These are phyloP conservation scores for Drosophila birchii DNA, from an alignment of 2,888 invertebrate genomes.

Conservation along the genomic window DNA sequence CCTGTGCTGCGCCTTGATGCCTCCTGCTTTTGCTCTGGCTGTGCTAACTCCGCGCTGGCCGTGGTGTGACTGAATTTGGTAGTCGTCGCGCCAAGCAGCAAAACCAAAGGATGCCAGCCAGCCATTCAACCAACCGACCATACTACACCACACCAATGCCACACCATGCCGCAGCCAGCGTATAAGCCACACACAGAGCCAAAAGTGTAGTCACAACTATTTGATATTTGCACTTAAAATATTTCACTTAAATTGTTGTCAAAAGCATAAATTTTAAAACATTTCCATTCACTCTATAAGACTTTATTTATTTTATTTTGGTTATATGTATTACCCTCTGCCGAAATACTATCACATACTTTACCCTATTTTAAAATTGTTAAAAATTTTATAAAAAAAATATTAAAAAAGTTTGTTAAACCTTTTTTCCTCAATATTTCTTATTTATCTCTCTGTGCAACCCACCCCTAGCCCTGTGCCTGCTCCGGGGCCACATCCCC, in stretches of 20 bases:
- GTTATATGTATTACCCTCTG: too few species aligned
- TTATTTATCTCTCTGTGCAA: neutral
- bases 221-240: neutral
- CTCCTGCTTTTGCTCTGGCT: slow-evolving; percentile 19
- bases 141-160: neutral
- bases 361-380: too few species aligned
- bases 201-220: neutral
- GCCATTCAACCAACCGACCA: neutral
- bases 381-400: too few species aligned
- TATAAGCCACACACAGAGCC: neutral
- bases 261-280: too few species aligned
- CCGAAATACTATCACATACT: too few species aligned
- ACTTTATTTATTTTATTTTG: too few species aligned
- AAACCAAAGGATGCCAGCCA: slow-evolving; percentile 39
- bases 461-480: neutral
- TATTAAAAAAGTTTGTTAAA: too few species aligned
- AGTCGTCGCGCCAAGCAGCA: slow-evolving; percentile 12
- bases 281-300: too few species aligned
- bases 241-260: too few species aligned
- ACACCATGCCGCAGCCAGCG: slow-evolving; percentile 8
- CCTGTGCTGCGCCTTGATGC: slow-evolving; percentile 1
- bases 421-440: too few species aligned
- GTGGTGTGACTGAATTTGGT: slow-evolving; percentile 63
- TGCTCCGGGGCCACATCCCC: neutral
- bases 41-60: slow-evolving; percentile 62